Base-by-base conservation (phyloP, 2,113 vertebrate genomes). In the Amphilophus citrinellus region DNA sequence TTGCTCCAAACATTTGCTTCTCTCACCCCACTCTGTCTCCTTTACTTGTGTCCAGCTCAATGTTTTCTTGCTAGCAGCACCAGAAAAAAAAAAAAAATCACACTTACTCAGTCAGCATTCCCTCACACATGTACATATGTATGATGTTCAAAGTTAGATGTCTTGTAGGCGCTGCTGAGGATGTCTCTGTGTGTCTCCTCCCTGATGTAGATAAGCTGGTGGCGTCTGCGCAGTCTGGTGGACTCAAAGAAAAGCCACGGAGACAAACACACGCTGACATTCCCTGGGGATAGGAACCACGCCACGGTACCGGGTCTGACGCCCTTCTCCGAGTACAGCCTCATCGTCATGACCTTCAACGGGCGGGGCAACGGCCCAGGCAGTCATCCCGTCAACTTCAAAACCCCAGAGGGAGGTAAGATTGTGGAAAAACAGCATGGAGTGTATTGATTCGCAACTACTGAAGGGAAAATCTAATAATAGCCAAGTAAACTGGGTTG, bases 381-480 rank as follows among this genome's bases (percentile, higher is more conserved):
- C 91, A 99, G 98, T 89, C 95, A 96, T 66, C 88, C 97, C 0
- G 79, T 97, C 80, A 88, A 91, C 83, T 99, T 99, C 93, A 96
- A 97, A 89, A 99, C 98, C 75, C 97, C 97, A 20, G 98, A 99
- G 95, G 98, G 98, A 98, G 98, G 98, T 99, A 90, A 95, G 96
- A 77, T 60, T 81, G 77, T 86, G 56, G 82, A 91, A 84, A 90
- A 91, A 87, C 88, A 87, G 82, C 87, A 80, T 77, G 88, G 47
- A 77, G 68, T 20, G 24, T 90, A 94, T 94, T 77, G 89, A 95
- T 94, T 92, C 79, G 76, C 81, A 81, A 75, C 87, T 81, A 80
- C 89, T 71, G 83, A 88, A 90, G 66, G 22, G 81, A 82, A 84
- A 83, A 88, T 91, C 89, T 88, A 91, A 93, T 87, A 92, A 93